A percentile compares a stretch with the other conserved stretches of the same genome.
Conservation (phyloP, 2,113 vertebrate species). For the Sander vitreus region DNA sequence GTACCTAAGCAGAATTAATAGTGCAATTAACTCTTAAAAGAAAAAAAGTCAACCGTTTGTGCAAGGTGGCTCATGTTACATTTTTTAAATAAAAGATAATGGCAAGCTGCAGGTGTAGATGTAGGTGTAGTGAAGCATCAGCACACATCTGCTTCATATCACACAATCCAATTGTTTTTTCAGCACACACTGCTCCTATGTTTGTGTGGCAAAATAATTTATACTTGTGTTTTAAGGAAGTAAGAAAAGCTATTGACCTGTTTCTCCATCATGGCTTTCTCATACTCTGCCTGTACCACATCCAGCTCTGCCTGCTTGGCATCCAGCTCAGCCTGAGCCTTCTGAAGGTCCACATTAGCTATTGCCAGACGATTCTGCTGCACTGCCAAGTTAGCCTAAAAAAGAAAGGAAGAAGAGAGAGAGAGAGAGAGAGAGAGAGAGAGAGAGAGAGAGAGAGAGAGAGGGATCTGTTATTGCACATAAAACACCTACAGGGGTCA, state of each 20-base stretch:
- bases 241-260: constrained; percentile 56
- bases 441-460: neutral
- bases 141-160: neutral
- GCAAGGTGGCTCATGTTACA: neutral
- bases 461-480: constrained; percentile 16
- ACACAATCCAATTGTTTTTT: neutral
- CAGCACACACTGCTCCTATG: neutral
- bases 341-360: constrained; percentile 73
- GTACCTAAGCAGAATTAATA: neutral
- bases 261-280: constrained; percentile 78
- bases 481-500: neutral
- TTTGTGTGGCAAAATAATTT: neutral
- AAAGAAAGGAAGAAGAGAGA: neutral
- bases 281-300: constrained; percentile 72
- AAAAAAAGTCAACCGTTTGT: neutral
- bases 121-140: neutral
- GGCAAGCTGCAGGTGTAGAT: neutral
- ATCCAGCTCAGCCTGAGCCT: constrained; percentile 76
- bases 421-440: neutral
- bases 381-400: constrained; percentile 76
- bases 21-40: neutral
- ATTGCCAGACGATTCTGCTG: constrained; percentile 71
- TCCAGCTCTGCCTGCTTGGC: constrained; percentile 79
- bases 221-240: neutral
- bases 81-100: neutral